Percentiles rank a stretch among this genome's conserved stretches.
phyloP scores from a whole-genome alignment of 1,140 invertebrate species.

The Magallana gigas region DNA sequence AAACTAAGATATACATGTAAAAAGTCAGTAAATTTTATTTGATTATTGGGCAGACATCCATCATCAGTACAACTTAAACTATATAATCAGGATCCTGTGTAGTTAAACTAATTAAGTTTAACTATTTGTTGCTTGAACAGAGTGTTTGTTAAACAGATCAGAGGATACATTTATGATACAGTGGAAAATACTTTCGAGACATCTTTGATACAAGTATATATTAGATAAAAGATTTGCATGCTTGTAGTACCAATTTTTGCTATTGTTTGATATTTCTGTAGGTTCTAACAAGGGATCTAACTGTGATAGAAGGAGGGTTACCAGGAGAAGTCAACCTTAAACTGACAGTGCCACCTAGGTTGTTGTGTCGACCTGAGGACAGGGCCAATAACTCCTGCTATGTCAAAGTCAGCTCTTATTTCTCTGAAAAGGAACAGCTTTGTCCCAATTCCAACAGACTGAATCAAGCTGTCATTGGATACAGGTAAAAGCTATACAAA shows the following conservation, averaged over 20 bases:
- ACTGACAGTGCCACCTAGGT: conserved; percentile 59
- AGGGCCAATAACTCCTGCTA: conserved; percentile 37
- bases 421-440: conserved; percentile 46
- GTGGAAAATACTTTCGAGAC: too few relatives aligned
- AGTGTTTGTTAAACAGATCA: too few relatives aligned
- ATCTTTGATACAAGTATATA: too few relatives aligned
- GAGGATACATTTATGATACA: too few relatives aligned
- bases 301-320: conserved; percentile 57
- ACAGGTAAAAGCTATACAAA: conserved; percentile 4
- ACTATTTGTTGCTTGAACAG: too few relatives aligned
- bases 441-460: conserved; percentile 63
- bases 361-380: conserved; percentile 54
- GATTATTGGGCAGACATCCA: too few relatives aligned
- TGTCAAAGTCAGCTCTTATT: conserved; percentile 42
- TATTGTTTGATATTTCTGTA: conserved; percentile 26
- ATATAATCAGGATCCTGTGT: too few relatives aligned
- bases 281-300: conserved; percentile 54
- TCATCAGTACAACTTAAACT: too few relatives aligned
- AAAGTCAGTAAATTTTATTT: too few relatives aligned
- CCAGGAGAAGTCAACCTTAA: conserved; percentile 49
- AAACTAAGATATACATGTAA: too few relatives aligned
- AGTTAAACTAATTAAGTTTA: too few relatives aligned
- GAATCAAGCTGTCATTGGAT: conserved; percentile 60
- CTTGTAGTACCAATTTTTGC: not conserved
- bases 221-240: too few relatives aligned